phyloP scores from a whole-genome alignment of 2,888 invertebrate species.

The Ormyrus nitidulus region DNA sequence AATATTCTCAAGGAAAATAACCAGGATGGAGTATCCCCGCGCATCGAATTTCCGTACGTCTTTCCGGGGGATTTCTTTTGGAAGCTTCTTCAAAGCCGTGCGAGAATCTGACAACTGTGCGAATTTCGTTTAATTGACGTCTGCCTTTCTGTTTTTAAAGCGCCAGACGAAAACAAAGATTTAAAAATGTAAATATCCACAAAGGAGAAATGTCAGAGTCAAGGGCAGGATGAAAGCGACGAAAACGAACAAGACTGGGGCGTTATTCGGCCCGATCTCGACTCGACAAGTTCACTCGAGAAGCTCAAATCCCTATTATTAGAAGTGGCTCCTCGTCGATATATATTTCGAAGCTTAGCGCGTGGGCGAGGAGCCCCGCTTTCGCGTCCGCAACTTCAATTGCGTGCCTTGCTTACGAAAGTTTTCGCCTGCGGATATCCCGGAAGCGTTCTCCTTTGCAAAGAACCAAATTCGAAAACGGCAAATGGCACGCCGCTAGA shows the following conservation, averaged over 20 bases:
- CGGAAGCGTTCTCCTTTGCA: neutral
- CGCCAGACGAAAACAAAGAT: slow-evolving; percentile 23
- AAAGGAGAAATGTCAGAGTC: slow-evolving; percentile 29
- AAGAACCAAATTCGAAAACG: neutral
- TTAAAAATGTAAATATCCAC: slow-evolving; percentile 5
- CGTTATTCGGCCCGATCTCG: slow-evolving; percentile 3
- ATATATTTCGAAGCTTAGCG: neutral
- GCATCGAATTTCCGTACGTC: no score
- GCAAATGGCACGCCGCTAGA: neutral
- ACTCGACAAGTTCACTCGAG: slow-evolving; percentile 33
- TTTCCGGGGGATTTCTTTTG: no score
- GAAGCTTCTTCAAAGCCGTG: no score
- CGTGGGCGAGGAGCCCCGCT: neutral
- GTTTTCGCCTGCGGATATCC: no score
- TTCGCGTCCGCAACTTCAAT: neutral
- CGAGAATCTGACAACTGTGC: no score
- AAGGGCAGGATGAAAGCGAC: slow-evolving; percentile 18
- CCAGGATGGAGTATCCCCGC: neutral
- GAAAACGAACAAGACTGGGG: slow-evolving; percentile 6
- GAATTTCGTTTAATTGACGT: no score
- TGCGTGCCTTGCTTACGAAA: neutral
- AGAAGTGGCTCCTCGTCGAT: slow-evolving; percentile 16
- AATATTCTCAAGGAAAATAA: slow-evolving; percentile 23
- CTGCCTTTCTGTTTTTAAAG: neutral
- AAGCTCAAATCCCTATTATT: slow-evolving; percentile 28